A percentile compares a stretch with the other conserved stretches of the same genome.
These are phyloP conservation scores for Gobius niger DNA, from an alignment of 2,113 vertebrate species.

Conservation along the genomic window DNA sequence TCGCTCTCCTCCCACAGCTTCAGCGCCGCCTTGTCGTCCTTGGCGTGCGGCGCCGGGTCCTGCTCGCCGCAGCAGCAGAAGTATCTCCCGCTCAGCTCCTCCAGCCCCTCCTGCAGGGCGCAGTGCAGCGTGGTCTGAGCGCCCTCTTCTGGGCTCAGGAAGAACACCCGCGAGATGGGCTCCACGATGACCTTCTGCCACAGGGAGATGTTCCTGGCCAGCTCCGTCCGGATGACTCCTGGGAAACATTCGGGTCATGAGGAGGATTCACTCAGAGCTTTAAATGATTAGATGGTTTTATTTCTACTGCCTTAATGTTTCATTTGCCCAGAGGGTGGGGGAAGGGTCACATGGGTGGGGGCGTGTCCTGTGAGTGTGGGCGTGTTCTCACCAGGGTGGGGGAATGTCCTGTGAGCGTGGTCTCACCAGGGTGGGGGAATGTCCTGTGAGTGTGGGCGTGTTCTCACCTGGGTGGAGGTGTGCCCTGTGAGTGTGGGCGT, in stretches of 20 bases:
- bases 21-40: conserved; percentile 50
- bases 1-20: conserved; percentile 73
- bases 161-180: conserved; percentile 62
- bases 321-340: too few relatives aligned
- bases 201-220: conserved; percentile 67
- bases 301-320: too few relatives aligned
- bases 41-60: conserved; percentile 42
- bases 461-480: conserved; percentile 67
- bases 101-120: conserved; percentile 67
- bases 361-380: too few relatives aligned
- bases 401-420: too few relatives aligned
- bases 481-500: too few relatives aligned
- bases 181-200: conserved; percentile 73
- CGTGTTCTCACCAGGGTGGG: too few relatives aligned
- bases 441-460: too few relatives aligned
- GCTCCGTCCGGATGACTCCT: conserved; percentile 69
- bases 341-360: too few relatives aligned
- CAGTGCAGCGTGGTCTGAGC: conserved; percentile 77
- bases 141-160: conserved; percentile 63
- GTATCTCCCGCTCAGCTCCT: conserved; percentile 66
- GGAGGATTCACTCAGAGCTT: too few relatives aligned
- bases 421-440: too few relatives aligned
- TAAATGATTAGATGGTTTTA: too few relatives aligned
- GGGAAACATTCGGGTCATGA: not conserved
- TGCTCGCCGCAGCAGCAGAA: conserved; percentile 65